Base-by-base conservation (phyloP, 2,113 vertebrate species). In the Baryphthengus martii region DNA sequence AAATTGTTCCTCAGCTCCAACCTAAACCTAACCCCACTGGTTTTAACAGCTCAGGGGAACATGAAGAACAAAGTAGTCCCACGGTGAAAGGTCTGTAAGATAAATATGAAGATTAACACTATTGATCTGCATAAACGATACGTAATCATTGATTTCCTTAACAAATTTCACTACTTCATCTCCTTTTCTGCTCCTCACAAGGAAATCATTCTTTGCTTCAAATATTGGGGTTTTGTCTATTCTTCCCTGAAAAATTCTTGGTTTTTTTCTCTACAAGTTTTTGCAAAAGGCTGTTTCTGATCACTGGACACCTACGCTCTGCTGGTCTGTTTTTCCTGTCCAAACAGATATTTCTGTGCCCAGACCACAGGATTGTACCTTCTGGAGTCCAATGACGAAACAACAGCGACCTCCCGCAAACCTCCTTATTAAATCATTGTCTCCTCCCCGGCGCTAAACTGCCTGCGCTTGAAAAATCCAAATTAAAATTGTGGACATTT, bases 1-100 rank as follows among this genome's bases (percentile, higher is more conserved):
- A 52, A 52, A 52, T 52, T 52, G 50, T 52, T 52, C 50, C 50
- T 52, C 50, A 28, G 14, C 25, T 52, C 14, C 50, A 52, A 52
- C 16, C 52, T 55, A 9, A 55, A 55, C 52, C 52, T 29, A 26
- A 14, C 63, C 20, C 13, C 59, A 21, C 19, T 0, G 1, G 11
- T 4, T 21, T 15, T 71, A n/a, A 7, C 70, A 62, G 52, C 40
- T 50, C 44, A 15, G 12, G 45, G 52, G 13, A 71, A 37, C 19
- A 7, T 0, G 10, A 17, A 53, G 62, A 42, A 35, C 2, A 0
- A 76, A 14, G 40, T 5, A 33, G 16, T 13, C 29, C 52, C 37
- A 3, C 1, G 7, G 29, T 13, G 21, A 79, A 76, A 52, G 52
- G 33, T 65, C 19, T 40, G 33, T 20, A 37, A 61, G 37, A 56